phyloP scores from a whole-genome alignment of 2,113 vertebrate genomes.

The Nestor notabilis region DNA sequence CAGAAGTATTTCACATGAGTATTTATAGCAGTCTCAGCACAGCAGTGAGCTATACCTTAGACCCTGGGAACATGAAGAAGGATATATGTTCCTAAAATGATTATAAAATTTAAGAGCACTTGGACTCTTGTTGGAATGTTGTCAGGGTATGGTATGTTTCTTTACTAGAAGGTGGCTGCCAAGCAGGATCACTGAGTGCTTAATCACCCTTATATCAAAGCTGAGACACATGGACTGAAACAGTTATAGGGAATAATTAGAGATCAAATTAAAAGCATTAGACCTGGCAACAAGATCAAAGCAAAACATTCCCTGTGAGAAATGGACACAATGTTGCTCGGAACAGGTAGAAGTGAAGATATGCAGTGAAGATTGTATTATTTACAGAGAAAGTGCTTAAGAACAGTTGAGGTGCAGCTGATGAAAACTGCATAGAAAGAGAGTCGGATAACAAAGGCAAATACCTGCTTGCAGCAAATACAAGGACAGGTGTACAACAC shows the following conservation, averaged over 20 bases:
- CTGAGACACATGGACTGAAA: conserved; percentile 45
- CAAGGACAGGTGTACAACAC: background rate
- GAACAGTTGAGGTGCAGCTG: background rate
- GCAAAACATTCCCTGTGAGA: conserved; percentile 6
- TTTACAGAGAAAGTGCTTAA: background rate
- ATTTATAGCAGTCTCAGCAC: background rate
- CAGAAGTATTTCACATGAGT: background rate
- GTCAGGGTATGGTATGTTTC: background rate
- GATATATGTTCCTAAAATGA: background rate
- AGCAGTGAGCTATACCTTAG: background rate
- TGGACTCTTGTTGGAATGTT: background rate
- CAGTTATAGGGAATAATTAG: conserved; percentile 46
- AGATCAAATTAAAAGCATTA: conserved; percentile 58
- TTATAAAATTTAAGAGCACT: background rate
- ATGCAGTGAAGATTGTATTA: background rate
- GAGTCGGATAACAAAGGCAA: background rate
- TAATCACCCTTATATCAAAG: conserved; percentile 41
- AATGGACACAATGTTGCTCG: background rate
- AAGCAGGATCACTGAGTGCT: conserved; percentile 33
- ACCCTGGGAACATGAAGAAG: background rate
- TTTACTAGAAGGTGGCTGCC: background rate
- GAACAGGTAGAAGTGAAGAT: conserved; percentile 22
- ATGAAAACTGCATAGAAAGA: background rate
- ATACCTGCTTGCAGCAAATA: background rate
- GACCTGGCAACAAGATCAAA: conserved; percentile 56